phyloP scores from a whole-genome alignment of 2,888 invertebrate genomes.

The Eupithecia pulchellata region DNA sequence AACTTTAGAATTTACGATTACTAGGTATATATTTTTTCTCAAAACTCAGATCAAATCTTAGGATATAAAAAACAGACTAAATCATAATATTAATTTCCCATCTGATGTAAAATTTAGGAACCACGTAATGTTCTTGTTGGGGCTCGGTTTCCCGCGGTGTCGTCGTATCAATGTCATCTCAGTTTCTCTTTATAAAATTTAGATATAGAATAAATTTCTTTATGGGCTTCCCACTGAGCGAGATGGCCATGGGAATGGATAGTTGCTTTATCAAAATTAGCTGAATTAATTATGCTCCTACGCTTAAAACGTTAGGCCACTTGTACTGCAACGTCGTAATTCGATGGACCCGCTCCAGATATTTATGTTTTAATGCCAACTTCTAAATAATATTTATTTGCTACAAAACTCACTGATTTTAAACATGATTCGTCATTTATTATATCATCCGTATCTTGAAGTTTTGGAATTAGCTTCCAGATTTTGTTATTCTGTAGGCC shows the following conservation, averaged over 20 bases:
- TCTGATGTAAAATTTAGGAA: constrained; percentile 29
- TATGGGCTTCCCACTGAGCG: constrained; percentile 46
- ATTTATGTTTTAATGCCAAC: background rate
- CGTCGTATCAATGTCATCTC: constrained; percentile 56
- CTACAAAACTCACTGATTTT: background rate
- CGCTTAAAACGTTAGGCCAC: constrained; percentile 30
- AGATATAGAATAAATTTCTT: constrained; percentile 49
- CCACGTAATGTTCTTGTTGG: constrained; percentile 22
- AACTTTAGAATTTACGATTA: constrained; percentile 15
- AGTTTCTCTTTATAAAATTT: constrained; percentile 56
- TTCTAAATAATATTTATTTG: background rate
- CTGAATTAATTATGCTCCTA: constrained; percentile 47
- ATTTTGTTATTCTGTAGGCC: too few relatives aligned
- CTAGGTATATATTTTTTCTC: constrained; percentile 17
- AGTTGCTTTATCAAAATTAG: constrained; percentile 48
- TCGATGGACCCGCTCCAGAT: background rate
- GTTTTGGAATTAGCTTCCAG: too few relatives aligned
- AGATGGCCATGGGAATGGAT: constrained; percentile 48
- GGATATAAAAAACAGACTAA: constrained; percentile 36
- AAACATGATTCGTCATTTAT: background rate
- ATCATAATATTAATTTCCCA: constrained; percentile 41
- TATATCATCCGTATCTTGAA: too few relatives aligned
- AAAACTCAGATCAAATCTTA: constrained; percentile 26
- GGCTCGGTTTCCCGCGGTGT: constrained; percentile 54
- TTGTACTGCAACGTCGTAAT: background rate